Percentiles rank a stretch among this genome's conserved stretches.
These are phyloP conservation scores for Diprion similis DNA, from an alignment of 1,140 invertebrate species.

Conservation along the genomic window DNA sequence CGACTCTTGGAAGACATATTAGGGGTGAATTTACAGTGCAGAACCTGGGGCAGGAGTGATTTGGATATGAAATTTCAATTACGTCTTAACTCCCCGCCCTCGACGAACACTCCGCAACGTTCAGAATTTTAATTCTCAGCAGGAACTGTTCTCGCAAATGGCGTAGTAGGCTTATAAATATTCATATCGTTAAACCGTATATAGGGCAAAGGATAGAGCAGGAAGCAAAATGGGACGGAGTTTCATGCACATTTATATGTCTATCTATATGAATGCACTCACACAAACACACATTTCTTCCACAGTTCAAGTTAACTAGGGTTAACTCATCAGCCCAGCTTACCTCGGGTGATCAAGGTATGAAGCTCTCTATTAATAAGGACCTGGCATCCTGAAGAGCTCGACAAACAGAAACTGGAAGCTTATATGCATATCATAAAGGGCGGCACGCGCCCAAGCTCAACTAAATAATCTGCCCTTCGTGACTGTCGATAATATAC, in stretches of 20 bases:
- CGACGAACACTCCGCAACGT: background rate
- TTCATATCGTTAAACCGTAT: background rate
- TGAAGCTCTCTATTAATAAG: background rate
- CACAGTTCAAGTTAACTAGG: background rate
- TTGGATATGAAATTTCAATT: background rate
- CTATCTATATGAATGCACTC: too few relatives aligned
- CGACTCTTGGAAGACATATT: too few relatives aligned
- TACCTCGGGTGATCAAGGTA: background rate
- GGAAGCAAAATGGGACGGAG: background rate
- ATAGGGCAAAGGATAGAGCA: background rate
- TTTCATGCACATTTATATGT: background rate
- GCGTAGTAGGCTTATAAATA: background rate
- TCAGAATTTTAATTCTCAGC: background rate
- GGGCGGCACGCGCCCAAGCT: background rate
- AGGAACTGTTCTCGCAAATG: background rate
- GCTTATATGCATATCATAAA: background rate
- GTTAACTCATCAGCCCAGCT: slow-evolving; percentile 4
- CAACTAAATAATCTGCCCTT: background rate
- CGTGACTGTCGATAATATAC: slow-evolving; percentile 3
- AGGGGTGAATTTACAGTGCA: too few relatives aligned
- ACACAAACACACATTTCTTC: too few relatives aligned
- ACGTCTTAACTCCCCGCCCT: background rate
- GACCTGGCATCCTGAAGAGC: background rate
- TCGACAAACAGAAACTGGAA: slow-evolving; percentile 1
- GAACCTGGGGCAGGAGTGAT: too few relatives aligned